Evolutionary conservation across 1,140 invertebrate species (phyloP), one percentile per base, ranked within the genome.

Genomic region (Coelopa frigida): DNA sequence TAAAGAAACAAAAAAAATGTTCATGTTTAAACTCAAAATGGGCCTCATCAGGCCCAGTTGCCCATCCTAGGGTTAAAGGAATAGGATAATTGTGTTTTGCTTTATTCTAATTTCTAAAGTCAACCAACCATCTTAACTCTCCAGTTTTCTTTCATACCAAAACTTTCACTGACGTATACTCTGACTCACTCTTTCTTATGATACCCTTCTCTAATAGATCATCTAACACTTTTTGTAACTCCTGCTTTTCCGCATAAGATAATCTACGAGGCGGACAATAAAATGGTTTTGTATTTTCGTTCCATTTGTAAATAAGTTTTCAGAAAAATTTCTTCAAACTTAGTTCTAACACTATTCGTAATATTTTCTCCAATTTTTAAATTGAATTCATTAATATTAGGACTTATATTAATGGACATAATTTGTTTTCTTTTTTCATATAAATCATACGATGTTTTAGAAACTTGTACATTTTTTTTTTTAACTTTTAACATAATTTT

Each of bases 91-190:
- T 42, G 42, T 58, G 51, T 24, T 44, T 53, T 10, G 48, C n/a
- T 27, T 36, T 46, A 49, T 58, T 58, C 27, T 56, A 36, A 7
- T 36, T 7, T 36, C 35, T 36, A 36, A n/a, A 39, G 23, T 59
- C 57, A 4, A 59, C 37, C 32, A 51, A 56, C 14, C 54, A 23
- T 12, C 54, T 17, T 8, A 40, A 29, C n/a, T 51, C 41, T 14
- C 47, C 50, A 33, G 52, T 50, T 44, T 54, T 56, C 20, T 59
- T 53, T 35, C 44, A 51, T 3, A 56, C 56, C 32, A 58, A 38
- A 11, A 58, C 48, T 3, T 56, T 50, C 11, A 54, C 54, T 35
- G 56, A 56, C 6, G 59, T 51, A 39, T 56, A 61, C 7, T 53
- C 46, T 10, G n/a, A n/a, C n/a, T n/a, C n/a, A n/a, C n/a, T n/a